A percentile compares a stretch with the other conserved stretches of the same genome.
Conservation (phyloP, 2,113 vertebrate species). For the Ochotona princeps region DNA sequence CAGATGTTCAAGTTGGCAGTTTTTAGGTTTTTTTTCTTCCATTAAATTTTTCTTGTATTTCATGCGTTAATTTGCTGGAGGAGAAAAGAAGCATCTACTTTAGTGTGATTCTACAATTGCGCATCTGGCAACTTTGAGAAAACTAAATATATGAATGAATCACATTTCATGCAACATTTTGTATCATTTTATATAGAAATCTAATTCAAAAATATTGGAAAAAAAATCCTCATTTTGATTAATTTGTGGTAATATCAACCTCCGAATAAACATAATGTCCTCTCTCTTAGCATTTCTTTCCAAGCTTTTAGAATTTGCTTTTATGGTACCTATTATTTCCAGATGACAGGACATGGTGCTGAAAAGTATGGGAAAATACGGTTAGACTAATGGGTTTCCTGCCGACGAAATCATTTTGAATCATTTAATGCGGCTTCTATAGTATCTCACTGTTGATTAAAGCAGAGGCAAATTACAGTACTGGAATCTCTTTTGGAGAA, state of each 20-base stretch:
- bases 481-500: constrained; percentile 82
- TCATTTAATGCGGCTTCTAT: constrained; percentile 82
- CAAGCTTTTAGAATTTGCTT: constrained; percentile 83
- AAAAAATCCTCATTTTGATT: constrained; percentile 85
- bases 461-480: constrained; percentile 83
- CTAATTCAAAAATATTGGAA: constrained; percentile 84
- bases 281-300: constrained; percentile 73
- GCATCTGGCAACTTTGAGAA: constrained; percentile 57
- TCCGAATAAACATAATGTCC: constrained; percentile 82
- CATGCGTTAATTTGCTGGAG: constrained; percentile 27
- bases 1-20: background rate
- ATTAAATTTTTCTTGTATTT: background rate
- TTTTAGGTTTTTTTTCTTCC: background rate
- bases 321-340: constrained; percentile 89
- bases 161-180: constrained; percentile 79
- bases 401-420: constrained; percentile 85
- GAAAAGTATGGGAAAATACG: constrained; percentile 89
- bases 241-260: constrained; percentile 84
- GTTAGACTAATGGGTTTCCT: constrained; percentile 88
- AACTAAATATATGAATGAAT: constrained; percentile 75
- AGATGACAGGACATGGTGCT: constrained; percentile 89
- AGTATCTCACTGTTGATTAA: constrained; percentile 85
- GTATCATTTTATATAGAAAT: constrained; percentile 81
- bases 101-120: constrained; percentile 54
- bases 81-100: constrained; percentile 60